Percentiles rank a stretch among this genome's conserved stretches.
Evolutionary conservation across 2,113 vertebrate genomes (phyloP).

Genomic region (Pan troglodytes): NHGRI_mPanTro3-v2.1_pri NC_072416.2:26851501-26852000

Average conservation of each 20-base stretch:
- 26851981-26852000: neutral
- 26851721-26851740: neutral
- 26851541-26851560: neutral
- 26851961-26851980: neutral
- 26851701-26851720: neutral
- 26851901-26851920: neutral
- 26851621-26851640: no score
- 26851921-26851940: neutral
- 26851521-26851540: neutral
- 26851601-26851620: neutral
- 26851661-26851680: neutral
- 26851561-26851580: neutral
- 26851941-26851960: accelerated
- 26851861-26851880: neutral
- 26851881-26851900: neutral
- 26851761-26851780: neutral
- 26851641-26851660: neutral
- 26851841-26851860: neutral
- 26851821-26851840: neutral
- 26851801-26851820: neutral
- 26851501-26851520: neutral
- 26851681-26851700: neutral
- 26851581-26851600: neutral
- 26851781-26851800: neutral
- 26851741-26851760: neutral